Evolutionary conservation across 2,888 invertebrate species (phyloP), one percentile per base, ranked within the genome.

Genomic region (Himalopsyche kuldschensis): DNA sequence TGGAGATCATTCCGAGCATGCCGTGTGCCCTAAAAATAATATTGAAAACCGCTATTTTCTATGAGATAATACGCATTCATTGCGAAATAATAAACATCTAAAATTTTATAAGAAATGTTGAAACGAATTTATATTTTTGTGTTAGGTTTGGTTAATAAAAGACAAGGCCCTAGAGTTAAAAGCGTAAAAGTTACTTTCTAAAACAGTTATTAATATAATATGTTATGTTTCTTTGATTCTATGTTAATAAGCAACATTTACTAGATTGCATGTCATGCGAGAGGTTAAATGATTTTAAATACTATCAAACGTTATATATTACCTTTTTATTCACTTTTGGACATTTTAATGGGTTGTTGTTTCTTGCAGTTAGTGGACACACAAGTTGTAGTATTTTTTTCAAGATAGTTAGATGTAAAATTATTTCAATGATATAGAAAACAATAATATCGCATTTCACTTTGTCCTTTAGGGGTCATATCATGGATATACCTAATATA

Each of bases 211-310:
- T 8, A 69, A 69, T 69, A 55, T 55, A 24, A 20, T 41, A 41
- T 55, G 69, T 69, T 69, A 69, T 27, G 24, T 69, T 30, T 69
- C 27, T 15, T 30, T 69, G 24, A 69, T 11, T 69, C 27, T 30
- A 79, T 24, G 24, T 82, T 78, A 78, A 78, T 46, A 82, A 82
- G 82, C 79, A 63, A 82, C 41, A 30, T 32, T 79, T 30, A 79
- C 82, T 82, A 79, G 78, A 79, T 79, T 82, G 79, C 79, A 82
- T 82, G 47, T 69, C 84, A 84, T 84, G 84, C 84, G 63, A 63
- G 41, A 41, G n/a, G 41, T 46, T 78, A 41, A 46, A 69, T 63
- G 55, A 41, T 63, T 69, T 78, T 46, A 69, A 30, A 78, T 82
- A 76, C 46, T 75, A 24, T 47, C 79, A 69, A 41, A 79, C 27